A percentile compares a stretch with the other conserved stretches of the same genome.
Evolutionary conservation across 2,888 invertebrate genomes (phyloP).

Genomic region (Spialia ferax): DNA sequence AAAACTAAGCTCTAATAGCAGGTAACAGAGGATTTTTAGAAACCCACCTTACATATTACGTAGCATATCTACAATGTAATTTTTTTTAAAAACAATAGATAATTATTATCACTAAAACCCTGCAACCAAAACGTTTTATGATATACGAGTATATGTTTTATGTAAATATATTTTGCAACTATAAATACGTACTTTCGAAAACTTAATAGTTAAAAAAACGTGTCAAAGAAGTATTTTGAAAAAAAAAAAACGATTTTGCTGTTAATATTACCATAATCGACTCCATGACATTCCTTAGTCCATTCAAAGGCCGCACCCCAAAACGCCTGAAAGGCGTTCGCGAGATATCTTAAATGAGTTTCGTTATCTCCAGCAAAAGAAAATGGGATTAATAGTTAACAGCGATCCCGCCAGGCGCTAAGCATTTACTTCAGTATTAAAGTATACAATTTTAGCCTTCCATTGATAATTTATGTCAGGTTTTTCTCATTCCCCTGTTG

Average conservation of each 20-base stretch:
- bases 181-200: too few species aligned
- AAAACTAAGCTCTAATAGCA: too few species aligned
- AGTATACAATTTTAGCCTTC: slow-evolving; percentile 45
- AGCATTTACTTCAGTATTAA: slow-evolving; percentile 60
- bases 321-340: slow-evolving; percentile 80
- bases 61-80: too few species aligned
- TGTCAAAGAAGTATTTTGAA: too few species aligned
- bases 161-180: too few species aligned
- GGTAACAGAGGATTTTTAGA: too few species aligned
- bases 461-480: slow-evolving; percentile 42
- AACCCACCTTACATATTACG: too few species aligned
- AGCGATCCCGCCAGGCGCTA: slow-evolving; percentile 70
- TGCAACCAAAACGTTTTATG: too few species aligned
- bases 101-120: too few species aligned
- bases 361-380: slow-evolving; percentile 83
- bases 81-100: too few species aligned
- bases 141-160: too few species aligned
- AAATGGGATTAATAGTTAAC: slow-evolving; percentile 85
- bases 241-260: neutral
- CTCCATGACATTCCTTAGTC: slow-evolving; percentile 57
- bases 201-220: neutral
- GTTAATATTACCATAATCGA: slow-evolving; percentile 29
- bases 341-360: slow-evolving; percentile 85
- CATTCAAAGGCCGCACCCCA: slow-evolving; percentile 71
- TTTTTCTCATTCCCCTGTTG: neutral